phyloP scores from a whole-genome alignment of 1,140 invertebrate genomes.

The Tetragonula clypearis region DNA sequence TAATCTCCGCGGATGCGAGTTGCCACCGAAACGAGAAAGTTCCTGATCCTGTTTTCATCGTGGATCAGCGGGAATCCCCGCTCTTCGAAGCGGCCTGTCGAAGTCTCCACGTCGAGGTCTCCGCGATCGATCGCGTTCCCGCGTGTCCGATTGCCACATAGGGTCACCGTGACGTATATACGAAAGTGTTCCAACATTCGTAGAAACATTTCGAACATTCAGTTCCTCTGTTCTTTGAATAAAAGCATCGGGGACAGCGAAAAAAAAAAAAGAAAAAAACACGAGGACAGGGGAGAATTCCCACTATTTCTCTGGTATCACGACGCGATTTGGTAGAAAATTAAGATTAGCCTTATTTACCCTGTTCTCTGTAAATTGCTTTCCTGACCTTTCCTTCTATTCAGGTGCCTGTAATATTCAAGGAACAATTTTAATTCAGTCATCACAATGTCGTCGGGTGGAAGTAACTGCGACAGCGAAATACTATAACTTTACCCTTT shows the following conservation, averaged over 20 bases:
- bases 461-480: neutral
- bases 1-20: slow-evolving; percentile 69
- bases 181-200: neutral
- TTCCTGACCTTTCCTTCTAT: neutral
- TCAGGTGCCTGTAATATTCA: neutral
- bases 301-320: neutral
- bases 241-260: neutral
- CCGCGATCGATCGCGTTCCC: slow-evolving; percentile 52
- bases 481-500: neutral
- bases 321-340: neutral
- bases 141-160: neutral
- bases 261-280: too few relatives aligned
- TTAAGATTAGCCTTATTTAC: neutral
- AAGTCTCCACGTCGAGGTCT: slow-evolving; percentile 67
- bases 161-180: neutral
- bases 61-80: slow-evolving; percentile 57
- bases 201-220: neutral
- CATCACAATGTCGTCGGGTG: neutral
- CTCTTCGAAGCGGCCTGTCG: slow-evolving; percentile 34
- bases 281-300: neutral
- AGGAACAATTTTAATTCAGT: neutral
- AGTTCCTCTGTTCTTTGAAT: neutral
- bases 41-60: slow-evolving; percentile 69
- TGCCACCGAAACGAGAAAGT: slow-evolving; percentile 64
- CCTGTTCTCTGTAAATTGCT: neutral